These are phyloP conservation scores for Pristionchus japonicus DNA, from an alignment of 2,888 invertebrate genomes.

Conservation along the genomic window DNA sequence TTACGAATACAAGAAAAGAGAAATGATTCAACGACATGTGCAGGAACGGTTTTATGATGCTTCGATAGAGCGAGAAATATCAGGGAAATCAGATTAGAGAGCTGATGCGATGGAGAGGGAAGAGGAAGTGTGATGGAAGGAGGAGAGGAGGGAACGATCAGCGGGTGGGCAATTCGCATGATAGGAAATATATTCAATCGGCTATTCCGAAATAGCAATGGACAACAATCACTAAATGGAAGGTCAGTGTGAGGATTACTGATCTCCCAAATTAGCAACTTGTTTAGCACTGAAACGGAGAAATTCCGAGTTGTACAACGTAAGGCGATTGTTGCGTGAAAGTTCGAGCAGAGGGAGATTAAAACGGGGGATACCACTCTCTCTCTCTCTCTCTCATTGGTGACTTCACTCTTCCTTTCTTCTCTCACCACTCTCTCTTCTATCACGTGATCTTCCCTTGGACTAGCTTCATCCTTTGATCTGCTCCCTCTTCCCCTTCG, in stretches of 20 bases:
- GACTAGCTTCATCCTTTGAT: not conserved
- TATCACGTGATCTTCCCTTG: slow-evolving; percentile 30
- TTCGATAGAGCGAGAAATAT: not conserved
- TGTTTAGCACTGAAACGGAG: not conserved
- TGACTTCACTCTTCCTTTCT: not conserved
- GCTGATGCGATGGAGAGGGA: not conserved
- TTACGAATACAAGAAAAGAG: not conserved
- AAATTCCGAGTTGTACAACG: not conserved
- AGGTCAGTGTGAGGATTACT: too few species aligned
- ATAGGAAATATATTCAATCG: not conserved
- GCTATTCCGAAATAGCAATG: not conserved
- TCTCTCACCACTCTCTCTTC: slow-evolving; percentile 4
- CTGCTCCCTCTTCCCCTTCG: not conserved
- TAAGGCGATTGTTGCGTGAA: not conserved
- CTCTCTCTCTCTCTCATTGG: slow-evolving; percentile 3
- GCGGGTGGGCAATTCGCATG: not conserved
- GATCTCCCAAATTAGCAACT: not conserved
- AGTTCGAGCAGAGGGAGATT: not conserved
- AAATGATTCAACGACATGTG: not conserved
- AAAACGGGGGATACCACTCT: slow-evolving; percentile 5
- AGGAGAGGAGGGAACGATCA: not conserved
- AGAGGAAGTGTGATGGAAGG: not conserved
- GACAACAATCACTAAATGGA: not conserved
- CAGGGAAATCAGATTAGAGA: not conserved
- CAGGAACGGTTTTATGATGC: not conserved